Evolutionary conservation across 1,140 invertebrate genomes (phyloP), one percentile per base, ranked within the genome.

Genomic region (Aphidius gifuensis): DNA sequence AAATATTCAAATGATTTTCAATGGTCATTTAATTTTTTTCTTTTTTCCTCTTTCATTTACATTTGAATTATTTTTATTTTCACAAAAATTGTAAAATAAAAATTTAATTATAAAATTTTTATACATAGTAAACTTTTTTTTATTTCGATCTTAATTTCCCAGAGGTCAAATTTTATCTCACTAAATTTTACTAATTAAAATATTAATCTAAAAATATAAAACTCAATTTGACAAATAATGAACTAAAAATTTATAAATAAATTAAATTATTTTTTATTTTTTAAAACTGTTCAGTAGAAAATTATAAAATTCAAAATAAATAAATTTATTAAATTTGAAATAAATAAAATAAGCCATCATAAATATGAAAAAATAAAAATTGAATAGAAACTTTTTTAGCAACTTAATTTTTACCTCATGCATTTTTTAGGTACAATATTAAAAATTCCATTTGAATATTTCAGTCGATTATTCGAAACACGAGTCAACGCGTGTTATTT

Each of bases 391-490:
- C 53, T 66, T 55, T 58, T 16, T 63, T 61, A 66, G 58, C 50
- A 57, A 62, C 65, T 66, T 63, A 66, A 64, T 71, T 70, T 71
- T 64, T 62, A 64, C 64, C 67, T 71, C 67, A 68, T 71, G 70
- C 66, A 66, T 63, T 63, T 66, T 66, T 61, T 53, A 66, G 42
- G 16, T 55, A 59, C 50, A 54, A 62, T 66, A 63, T 63, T 64
- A 50, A 50, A 66, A 61, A 64, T 61, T 57, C 49, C 51, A 47
- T 47, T 53, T 64, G 65, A 67, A 66, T 64, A 66, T 69, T 69
- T 65, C 57, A 63, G 57, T 69, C 68, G 68, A 72, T 74, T 70
- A 72, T 74, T 71, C 69, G 65, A 63, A 72, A 66, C 67, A 67
- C 61, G 63, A 62, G 58, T 67, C 60, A 58, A 63, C 56, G 67